Percentiles rank a stretch among this genome's conserved stretches.
These are phyloP conservation scores for Apotomis capreana DNA, from an alignment of 2,888 invertebrate species.

Conservation along the genomic window DNA sequence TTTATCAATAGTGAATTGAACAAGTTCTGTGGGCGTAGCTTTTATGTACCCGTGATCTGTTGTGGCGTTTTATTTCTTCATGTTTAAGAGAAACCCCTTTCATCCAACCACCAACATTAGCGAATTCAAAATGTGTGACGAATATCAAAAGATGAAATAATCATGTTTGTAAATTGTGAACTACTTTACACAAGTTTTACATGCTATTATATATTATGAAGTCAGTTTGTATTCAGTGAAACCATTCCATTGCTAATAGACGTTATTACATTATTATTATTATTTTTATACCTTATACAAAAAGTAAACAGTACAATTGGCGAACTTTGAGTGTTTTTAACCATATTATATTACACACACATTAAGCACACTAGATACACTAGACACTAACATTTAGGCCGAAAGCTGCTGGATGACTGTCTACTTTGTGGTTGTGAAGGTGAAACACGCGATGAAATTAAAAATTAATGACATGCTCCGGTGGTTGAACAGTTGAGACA, in stretches of 20 bases:
- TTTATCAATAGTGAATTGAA: constrained; percentile 28
- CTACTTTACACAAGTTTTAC: neutral
- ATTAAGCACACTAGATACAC: too few relatives aligned
- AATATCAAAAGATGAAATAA: constrained; percentile 8
- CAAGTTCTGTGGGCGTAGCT: constrained; percentile 17
- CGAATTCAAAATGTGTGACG: neutral
- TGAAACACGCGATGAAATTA: too few relatives aligned
- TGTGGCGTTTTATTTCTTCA: constrained; percentile 11
- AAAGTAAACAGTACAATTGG: too few relatives aligned
- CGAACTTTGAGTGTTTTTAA: too few relatives aligned
- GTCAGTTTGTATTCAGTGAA: neutral
- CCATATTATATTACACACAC: too few relatives aligned
- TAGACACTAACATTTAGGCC: too few relatives aligned
- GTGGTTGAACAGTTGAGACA: too few relatives aligned
- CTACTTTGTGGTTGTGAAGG: too few relatives aligned
- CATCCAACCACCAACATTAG: constrained; percentile 7
- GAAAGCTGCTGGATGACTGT: too few relatives aligned
- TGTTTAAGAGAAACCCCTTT: constrained; percentile 17
- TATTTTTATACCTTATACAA: too few relatives aligned
- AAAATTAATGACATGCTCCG: too few relatives aligned
- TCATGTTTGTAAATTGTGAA: constrained; percentile 10
- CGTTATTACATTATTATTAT: too few relatives aligned
- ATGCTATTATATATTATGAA: neutral
- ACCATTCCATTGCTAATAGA: neutral
- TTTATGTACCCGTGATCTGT: constrained; percentile 28